These are phyloP conservation scores for Saimiri boliviensis DNA, from an alignment of 2,113 vertebrate species.

Conservation along the genomic window DNA sequence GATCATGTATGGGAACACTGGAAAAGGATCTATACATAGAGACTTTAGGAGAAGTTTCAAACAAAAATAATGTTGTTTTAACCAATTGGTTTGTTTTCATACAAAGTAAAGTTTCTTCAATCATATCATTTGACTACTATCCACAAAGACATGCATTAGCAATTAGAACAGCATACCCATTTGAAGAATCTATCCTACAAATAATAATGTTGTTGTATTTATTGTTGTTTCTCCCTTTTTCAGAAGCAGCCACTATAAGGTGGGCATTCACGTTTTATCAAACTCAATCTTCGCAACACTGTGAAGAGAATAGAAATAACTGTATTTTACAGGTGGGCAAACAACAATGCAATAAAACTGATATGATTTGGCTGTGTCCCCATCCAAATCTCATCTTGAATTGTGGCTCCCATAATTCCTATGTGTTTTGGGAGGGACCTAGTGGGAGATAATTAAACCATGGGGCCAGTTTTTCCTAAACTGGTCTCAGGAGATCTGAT, in stretches of 20 bases:
- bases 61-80: neutral
- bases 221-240: neutral
- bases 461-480: rapidly evolving
- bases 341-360: neutral
- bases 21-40: neutral
- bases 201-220: neutral
- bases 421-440: too few relatives aligned
- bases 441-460: too few relatives aligned
- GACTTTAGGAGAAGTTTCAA: neutral
- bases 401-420: too few relatives aligned
- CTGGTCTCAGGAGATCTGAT: too few relatives aligned
- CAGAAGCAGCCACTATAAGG: neutral
- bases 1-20: neutral
- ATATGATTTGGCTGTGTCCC: too few relatives aligned
- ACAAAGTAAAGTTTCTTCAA: neutral
- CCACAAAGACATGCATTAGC: neutral
- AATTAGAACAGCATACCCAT: neutral
- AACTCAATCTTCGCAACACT: neutral
- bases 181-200: neutral
- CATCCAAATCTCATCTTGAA: too few relatives aligned
- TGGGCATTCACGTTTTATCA: neutral
- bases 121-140: neutral
- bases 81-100: neutral
- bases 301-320: neutral
- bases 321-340: neutral